These are phyloP conservation scores for Bergia puertoricense DNA, from an alignment of 92 coral and sea anemone genomes.

Conservation along the genomic window DNA sequence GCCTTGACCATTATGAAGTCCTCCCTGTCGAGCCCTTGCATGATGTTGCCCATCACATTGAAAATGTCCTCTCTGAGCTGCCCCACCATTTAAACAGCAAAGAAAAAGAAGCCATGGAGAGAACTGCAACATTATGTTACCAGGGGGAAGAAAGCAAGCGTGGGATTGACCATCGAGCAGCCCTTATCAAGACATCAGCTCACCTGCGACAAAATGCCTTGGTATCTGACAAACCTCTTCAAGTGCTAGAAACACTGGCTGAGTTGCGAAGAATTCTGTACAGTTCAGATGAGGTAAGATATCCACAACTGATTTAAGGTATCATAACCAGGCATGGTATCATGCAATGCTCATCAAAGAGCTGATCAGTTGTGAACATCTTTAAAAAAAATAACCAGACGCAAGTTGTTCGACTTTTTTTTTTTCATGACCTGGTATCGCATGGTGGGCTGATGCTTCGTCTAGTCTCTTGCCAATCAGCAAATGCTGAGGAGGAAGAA, in stretches of 20 bases:
- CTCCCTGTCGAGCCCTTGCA: slow-evolving; percentile 55
- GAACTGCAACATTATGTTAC: slow-evolving; percentile 12
- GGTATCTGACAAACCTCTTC: slow-evolving; percentile 31
- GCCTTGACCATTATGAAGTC: slow-evolving; percentile 50
- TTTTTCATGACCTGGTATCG: slow-evolving; percentile 18
- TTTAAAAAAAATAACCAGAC: slow-evolving; percentile 27
- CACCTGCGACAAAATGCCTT: not conserved
- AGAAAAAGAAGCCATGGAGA: slow-evolving; percentile 23
- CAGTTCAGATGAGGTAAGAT: slow-evolving; percentile 13
- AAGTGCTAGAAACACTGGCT: slow-evolving; percentile 41
- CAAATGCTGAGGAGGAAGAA: slow-evolving; percentile 46
- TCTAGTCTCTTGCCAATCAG: slow-evolving; percentile 18
- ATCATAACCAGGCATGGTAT: slow-evolving; percentile 23
- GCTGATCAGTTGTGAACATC: slow-evolving; percentile 14
- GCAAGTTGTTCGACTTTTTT: slow-evolving; percentile 32
- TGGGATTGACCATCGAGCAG: slow-evolving; percentile 44
- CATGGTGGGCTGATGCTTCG: slow-evolving; percentile 8
- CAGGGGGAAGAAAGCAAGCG: slow-evolving; percentile 51
- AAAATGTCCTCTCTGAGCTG: slow-evolving; percentile 39
- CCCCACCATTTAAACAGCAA: slow-evolving; percentile 41
- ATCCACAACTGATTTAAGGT: slow-evolving; percentile 41
- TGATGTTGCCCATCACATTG: slow-evolving; percentile 46
- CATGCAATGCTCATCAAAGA: slow-evolving; percentile 47
- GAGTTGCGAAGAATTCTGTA: slow-evolving; percentile 55
- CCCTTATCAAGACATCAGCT: slow-evolving; percentile 39